Evolutionary conservation across 2,797 vertebrate genomes (phyloP).

Genomic region (Monodelphis domestica): DNA sequence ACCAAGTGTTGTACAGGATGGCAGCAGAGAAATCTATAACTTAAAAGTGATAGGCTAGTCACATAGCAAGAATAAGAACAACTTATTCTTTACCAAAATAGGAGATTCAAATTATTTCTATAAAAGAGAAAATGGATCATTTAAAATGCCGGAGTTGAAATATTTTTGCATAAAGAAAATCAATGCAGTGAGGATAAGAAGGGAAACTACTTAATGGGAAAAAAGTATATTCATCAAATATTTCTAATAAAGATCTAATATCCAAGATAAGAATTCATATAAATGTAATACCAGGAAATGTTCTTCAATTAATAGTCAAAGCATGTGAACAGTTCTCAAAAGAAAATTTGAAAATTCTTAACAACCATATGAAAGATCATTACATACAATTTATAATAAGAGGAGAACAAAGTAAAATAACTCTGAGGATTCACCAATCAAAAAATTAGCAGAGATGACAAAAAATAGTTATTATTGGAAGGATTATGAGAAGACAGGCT

Average conservation of each 20-base stretch:
- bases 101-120: neutral
- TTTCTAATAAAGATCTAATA: neutral
- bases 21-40: neutral
- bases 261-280: neutral
- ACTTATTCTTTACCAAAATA: neutral
- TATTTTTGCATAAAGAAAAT: neutral
- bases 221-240: neutral
- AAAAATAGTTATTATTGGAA: neutral
- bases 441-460: neutral
- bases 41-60: neutral
- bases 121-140: neutral
- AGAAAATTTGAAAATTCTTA: neutral
- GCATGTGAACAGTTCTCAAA: neutral
- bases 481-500: neutral
- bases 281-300: neutral
- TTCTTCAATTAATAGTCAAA: neutral
- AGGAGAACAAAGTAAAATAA: neutral
- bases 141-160: neutral
- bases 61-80: neutral
- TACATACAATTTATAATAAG: neutral
- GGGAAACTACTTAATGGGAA: neutral
- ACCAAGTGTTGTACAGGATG: neutral
- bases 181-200: neutral
- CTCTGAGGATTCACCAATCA: neutral
- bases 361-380: neutral